Evolutionary conservation across 2,113 vertebrate genomes (phyloP).

Genomic region (Rhadina sibilatrix): DNA sequence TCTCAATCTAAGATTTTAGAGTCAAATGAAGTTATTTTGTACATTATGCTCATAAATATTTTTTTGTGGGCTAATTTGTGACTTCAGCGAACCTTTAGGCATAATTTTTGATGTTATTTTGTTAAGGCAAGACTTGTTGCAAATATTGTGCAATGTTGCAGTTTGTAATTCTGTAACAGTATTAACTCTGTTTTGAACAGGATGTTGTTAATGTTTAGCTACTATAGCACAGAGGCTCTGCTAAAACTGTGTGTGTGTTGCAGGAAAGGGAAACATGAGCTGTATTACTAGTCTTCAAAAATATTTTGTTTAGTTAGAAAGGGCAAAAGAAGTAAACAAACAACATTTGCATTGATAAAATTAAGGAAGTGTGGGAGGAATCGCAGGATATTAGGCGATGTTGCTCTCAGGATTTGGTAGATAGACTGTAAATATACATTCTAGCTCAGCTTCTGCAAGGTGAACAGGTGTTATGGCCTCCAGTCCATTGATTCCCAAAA

Average conservation of each 20-base stretch:
- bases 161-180: not conserved
- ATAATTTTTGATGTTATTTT: not conserved
- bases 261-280: not conserved
- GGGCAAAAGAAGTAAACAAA: not conserved
- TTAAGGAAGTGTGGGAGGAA: not conserved
- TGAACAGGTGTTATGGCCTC: slow-evolving; percentile 50
- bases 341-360: not conserved
- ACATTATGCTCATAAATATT: not conserved
- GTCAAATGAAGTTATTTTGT: not conserved
- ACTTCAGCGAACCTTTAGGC: not conserved
- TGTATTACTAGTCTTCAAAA: not conserved
- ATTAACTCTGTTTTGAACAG: not conserved
- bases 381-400: not conserved
- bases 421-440: slow-evolving; percentile 48
- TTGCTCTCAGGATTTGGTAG: not conserved
- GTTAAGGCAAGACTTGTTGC: not conserved
- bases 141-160: not conserved
- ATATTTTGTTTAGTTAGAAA: not conserved
- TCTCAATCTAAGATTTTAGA: not conserved
- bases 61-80: not conserved
- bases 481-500: slow-evolving; percentile 44
- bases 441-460: slow-evolving; percentile 3
- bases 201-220: not conserved
- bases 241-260: not conserved
- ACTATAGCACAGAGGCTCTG: not conserved